Evolutionary conservation across 2,888 invertebrate species (phyloP), one percentile per base, ranked within the genome.

Genomic region (Pomacea canaliculata): DNA sequence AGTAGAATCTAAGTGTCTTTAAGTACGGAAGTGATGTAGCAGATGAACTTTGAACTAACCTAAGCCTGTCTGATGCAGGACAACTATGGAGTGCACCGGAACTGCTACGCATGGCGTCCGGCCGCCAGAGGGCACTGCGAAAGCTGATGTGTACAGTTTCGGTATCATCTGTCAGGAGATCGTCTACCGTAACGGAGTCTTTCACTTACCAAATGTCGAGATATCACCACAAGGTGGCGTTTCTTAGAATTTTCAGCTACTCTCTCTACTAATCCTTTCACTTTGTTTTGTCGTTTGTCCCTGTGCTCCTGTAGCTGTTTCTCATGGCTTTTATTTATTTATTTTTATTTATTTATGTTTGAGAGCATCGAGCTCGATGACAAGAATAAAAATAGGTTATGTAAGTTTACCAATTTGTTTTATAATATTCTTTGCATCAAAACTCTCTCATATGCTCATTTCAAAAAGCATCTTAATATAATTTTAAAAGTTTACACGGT

Each of bases 151-250:
- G 49, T 97, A 96, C 91, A 96, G 96, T 83, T 97, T 97, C 88
- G 96, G 95, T 0, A 94, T 97, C 73, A 96, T 97, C 78, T 92
- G 97, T 69, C 96, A 97, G 88, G 97, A 97, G 92, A 96, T 97
- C 75, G 95, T 97, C 27, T 90, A 90, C 79, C 82, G 90, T 66
- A 88, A 83, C 77, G 91, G 91, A 7, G 88, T 89, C 0, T 91
- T 90, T 77, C 87, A 85, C 79, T 46, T 90, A 18, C 80, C 83
- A 27, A 84, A 85, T 60, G 76, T 84, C 51, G 87, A 87, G 60
- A 65, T 87, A 9, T 81, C 83, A n/a, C 86, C 87, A 3, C 80
- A 85, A 78, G 88, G 87, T 88, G 4, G 46, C 8, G 19, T 3
- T 19, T 37, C 37, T 5, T 3, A 46, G n/a, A 10, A 70, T 66